Evolutionary conservation across 2,113 vertebrate species (phyloP).

Genomic region (Clarias magur): DNA sequence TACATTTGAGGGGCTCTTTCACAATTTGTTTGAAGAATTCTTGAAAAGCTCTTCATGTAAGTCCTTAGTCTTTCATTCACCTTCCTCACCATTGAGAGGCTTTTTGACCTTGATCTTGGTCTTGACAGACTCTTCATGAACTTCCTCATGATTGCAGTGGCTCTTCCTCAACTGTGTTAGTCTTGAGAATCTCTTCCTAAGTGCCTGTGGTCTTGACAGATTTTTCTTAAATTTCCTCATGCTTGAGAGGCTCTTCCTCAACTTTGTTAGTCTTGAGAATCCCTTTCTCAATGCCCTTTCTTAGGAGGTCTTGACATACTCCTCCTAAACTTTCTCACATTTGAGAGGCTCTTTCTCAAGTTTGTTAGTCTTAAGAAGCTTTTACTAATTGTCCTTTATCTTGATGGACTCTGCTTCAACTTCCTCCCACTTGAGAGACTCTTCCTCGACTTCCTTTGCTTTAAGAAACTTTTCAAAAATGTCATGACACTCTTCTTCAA

Average conservation of each 20-base stretch:
- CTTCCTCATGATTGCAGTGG: not conserved
- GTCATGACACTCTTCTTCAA: no score
- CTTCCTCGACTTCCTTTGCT: not conserved
- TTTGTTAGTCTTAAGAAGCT: no score
- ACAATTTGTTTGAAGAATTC: not conserved
- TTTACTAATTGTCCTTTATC: no score
- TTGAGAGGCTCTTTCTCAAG: no score
- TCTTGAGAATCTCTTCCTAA: not conserved
- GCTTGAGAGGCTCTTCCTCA: not conserved
- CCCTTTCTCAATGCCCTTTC: not conserved
- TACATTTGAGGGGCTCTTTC: not conserved
- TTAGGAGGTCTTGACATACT: not conserved
- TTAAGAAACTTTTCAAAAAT: no score
- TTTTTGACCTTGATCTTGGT: not conserved
- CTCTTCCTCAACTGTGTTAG: not conserved
- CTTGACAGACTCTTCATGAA: not conserved
- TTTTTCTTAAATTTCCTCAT: not conserved
- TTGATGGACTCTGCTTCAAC: no score
- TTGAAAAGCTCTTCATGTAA: not conserved
- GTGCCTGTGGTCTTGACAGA: no score
- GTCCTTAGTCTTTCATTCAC: not conserved
- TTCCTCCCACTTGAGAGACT: not conserved
- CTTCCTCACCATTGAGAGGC: not conserved
- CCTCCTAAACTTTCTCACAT: no score
- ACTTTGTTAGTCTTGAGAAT: no score